These are phyloP conservation scores for Onchidella celtica DNA, from an alignment of 2,888 invertebrate species.

Conservation along the genomic window DNA sequence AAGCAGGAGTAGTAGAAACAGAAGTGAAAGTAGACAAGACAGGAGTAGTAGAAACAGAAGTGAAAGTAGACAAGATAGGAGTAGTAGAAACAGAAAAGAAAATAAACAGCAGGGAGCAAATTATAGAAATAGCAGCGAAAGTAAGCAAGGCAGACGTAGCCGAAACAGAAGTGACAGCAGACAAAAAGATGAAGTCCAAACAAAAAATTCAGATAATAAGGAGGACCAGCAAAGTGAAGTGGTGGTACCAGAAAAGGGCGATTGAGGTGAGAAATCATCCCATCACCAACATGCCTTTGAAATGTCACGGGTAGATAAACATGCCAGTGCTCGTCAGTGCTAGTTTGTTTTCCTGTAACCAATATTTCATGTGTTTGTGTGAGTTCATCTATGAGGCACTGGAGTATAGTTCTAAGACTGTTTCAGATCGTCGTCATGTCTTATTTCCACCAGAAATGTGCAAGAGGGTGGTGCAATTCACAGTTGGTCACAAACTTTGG, in stretches of 20 bases:
- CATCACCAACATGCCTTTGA: too few species aligned
- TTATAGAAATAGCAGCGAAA: not conserved
- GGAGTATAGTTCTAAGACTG: too few species aligned
- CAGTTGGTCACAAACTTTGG: too few species aligned
- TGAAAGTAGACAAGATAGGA: not conserved
- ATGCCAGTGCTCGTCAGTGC: too few species aligned
- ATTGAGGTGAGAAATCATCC: too few species aligned
- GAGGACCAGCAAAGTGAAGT: not conserved
- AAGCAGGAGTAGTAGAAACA: conserved; percentile 7
- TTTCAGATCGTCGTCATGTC: too few species aligned
- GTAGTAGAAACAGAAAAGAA: conserved; percentile 2
- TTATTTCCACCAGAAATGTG: too few species aligned
- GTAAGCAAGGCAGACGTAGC: not conserved
- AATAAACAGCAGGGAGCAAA: not conserved
- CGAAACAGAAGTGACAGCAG: not conserved
- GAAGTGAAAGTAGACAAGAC: not conserved
- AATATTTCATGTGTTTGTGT: too few species aligned
- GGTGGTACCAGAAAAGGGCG: not conserved
- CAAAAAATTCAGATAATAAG: not conserved
- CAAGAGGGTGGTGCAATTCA: too few species aligned
- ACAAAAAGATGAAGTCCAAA: not conserved
- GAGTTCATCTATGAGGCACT: too few species aligned
- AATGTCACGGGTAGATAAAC: too few species aligned
- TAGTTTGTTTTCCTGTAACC: too few species aligned
- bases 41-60: conserved; percentile 15